Conservation (phyloP, 92 coral and sea anemone species). For the Montipora capitata region DNA sequence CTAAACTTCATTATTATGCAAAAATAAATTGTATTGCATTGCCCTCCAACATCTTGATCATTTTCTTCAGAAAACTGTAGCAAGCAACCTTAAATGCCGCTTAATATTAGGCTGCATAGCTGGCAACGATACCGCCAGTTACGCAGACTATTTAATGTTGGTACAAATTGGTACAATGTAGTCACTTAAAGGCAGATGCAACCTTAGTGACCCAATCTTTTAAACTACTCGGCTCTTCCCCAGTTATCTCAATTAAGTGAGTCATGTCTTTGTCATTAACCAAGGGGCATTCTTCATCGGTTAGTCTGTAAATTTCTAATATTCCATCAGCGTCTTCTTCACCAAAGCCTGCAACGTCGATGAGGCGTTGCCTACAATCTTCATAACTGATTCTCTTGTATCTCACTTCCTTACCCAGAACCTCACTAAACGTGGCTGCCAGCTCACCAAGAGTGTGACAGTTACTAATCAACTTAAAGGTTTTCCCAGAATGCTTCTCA, state of each 20-base stretch:
- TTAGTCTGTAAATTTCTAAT: conserved; percentile 54
- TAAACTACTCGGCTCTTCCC: conserved; percentile 69
- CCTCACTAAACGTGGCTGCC: conserved; percentile 55
- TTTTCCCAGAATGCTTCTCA: conserved; percentile 81
- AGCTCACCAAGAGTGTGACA: conserved; percentile 71
- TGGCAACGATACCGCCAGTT: no score
- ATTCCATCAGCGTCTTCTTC: conserved; percentile 74
- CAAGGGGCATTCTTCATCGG: conserved; percentile 50
- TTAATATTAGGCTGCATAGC: no score
- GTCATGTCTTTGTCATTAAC: conserved; percentile 32
- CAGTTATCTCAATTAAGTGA: conserved; percentile 64
- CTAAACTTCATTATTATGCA: no score
- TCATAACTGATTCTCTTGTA: conserved; percentile 73
- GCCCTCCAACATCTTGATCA: no score
- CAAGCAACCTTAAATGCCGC: no score
- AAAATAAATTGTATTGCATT: no score
- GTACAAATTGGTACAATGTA: no score
- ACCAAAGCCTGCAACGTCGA: conserved; percentile 52
- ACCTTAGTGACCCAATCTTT: conserved; percentile 61
- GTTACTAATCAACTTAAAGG: conserved; percentile 77
- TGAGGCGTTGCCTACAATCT: conserved; percentile 45
- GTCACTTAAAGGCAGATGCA: conserved; percentile 36
- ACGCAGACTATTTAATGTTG: no score
- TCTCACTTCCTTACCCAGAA: conserved; percentile 57
- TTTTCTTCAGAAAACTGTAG: no score